Evolutionary conservation across 2,888 invertebrate genomes (phyloP), one percentile per base, ranked within the genome.

Genomic region (Eupsilia transversa): DNA sequence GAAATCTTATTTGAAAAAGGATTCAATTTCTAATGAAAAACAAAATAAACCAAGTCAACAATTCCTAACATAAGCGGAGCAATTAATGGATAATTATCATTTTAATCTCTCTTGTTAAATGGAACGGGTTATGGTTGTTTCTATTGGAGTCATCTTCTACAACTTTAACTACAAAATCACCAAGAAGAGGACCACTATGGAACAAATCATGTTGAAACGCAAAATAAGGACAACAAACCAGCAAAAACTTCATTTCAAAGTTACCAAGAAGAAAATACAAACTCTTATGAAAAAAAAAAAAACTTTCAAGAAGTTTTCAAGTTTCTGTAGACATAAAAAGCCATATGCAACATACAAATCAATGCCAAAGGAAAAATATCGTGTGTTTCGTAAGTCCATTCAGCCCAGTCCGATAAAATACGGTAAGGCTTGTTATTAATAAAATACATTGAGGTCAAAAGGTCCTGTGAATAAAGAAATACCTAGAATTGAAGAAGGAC

Each of bases 341-440:
- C 46, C 56, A 67, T 33, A 74, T 68, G 63, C 74, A 83, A 77
- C 43, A 66, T 77, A 77, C 80, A 85, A 82, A 64, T 77, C 64
- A 82, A 77, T 79, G 66, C 70, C 33, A 75, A 85, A 74, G 83
- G 86, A 83, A 77, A 70, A 80, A 75, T 85, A 85, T 87, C 80
- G 87, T 88, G 89, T 89, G 92, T 91, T 91, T 93, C 94, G 92
- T 93, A 90, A 92, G 94, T 94, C 94, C 91, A 91, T 90, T 92
- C 92, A 93, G 95, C 94, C 95, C 96, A 95, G 95, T 94, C 95
- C 95, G 89, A 90, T 89, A 85, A 86, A 88, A 89, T 89, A 89
- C 89, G 95, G 95, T 96, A 95, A 96, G 95, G 92, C 92, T 81
- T 80, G 38, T 73, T 74, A 65, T 68, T 91, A 87, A 87, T 83